These are phyloP conservation scores for Stomorhina lunata DNA, from an alignment of 2,888 invertebrate genomes.

Conservation along the genomic window DNA sequence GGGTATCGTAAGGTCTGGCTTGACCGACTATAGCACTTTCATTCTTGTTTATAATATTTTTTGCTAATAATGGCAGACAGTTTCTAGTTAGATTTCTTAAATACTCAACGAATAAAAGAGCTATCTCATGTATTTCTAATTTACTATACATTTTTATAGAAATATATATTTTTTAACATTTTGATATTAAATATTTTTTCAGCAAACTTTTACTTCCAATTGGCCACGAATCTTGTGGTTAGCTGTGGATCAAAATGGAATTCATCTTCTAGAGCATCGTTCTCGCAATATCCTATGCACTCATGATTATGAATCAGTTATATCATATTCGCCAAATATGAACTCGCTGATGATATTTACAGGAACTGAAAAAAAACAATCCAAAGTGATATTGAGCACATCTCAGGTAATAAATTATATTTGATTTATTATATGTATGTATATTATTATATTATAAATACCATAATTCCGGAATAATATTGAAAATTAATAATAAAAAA, in stretches of 20 bases:
- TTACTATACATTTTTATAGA: no score
- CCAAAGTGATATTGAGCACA: constrained; percentile 95
- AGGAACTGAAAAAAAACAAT: constrained; percentile 93
- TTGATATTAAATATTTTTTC: no score
- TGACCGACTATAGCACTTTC: no score
- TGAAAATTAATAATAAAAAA: no score
- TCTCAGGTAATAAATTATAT: constrained; percentile 85
- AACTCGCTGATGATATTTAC: constrained; percentile 97
- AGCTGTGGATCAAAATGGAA: constrained; percentile 94
- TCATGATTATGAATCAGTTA: constrained; percentile 93
- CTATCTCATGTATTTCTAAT: no score
- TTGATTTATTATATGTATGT: constrained; percentile 4
- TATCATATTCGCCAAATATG: constrained; percentile 94
- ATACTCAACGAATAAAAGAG: no score
- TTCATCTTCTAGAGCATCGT: constrained; percentile 93
- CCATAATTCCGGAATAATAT: no score
- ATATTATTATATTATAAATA: no score
- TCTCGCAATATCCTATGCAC: constrained; percentile 93
- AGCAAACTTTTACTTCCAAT: constrained; percentile 97
- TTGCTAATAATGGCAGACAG: no score
- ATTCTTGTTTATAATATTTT: no score
- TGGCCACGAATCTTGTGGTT: constrained; percentile 96
- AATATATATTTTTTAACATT: background rate
- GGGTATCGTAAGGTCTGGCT: no score
- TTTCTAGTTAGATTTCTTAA: no score